Percentiles rank a stretch among this genome's conserved stretches.
These are phyloP conservation scores for Uropsilus gracilis DNA, from an alignment of 2,113 vertebrate species.

Conservation along the genomic window DNA sequence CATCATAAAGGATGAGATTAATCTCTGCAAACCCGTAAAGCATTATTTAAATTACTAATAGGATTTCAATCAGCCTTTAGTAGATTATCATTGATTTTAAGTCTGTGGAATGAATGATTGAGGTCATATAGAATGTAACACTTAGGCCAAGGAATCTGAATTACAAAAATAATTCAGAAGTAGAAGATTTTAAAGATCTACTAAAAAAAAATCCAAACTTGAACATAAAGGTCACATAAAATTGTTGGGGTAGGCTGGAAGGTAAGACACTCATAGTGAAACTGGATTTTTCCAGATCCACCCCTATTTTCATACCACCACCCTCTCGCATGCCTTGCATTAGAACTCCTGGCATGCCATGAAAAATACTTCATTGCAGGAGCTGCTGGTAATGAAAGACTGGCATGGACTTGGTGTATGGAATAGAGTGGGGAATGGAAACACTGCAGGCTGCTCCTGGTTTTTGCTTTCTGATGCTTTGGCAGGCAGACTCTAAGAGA, in stretches of 20 bases:
- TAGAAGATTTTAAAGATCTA: not conserved
- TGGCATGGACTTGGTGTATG: no score
- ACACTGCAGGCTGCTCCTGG: no score
- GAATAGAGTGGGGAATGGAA: no score
- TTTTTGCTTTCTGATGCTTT: no score
- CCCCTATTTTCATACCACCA: no score
- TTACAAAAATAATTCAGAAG: not conserved
- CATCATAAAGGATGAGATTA: constrained; percentile 44
- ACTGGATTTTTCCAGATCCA: no score
- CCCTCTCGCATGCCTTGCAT: no score
- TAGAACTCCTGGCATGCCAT: no score
- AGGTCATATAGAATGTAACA: not conserved
- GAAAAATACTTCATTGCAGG: no score
- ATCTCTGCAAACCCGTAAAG: constrained; percentile 30
- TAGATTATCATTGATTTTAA: constrained; percentile 55
- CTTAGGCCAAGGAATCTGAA: not conserved
- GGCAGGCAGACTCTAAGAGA: no score
- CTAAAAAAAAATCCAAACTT: constrained; percentile 49
- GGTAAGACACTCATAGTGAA: no score
- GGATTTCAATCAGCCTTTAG: constrained; percentile 45
- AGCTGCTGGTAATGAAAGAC: no score
- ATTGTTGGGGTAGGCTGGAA: not conserved
- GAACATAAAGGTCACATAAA: not conserved
- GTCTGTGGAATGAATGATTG: constrained; percentile 12
- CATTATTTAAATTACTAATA: constrained; percentile 58